phyloP scores from a whole-genome alignment of 2,113 vertebrate genomes.

The Spermophilus dauricus region DNA sequence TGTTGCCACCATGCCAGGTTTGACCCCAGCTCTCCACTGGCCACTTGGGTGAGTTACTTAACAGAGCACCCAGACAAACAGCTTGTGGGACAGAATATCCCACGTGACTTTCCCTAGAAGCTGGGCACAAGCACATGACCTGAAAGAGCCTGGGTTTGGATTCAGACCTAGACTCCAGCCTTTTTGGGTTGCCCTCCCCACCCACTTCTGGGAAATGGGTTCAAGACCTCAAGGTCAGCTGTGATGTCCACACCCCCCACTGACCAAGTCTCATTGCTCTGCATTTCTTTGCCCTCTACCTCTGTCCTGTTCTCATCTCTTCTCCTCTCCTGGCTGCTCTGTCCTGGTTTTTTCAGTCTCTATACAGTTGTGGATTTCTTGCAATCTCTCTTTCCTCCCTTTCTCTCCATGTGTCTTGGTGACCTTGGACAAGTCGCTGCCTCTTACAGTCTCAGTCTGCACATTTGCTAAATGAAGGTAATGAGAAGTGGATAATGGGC shows the following conservation, averaged over 20 bases:
- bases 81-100: neutral
- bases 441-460: neutral
- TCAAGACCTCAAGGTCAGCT: conserved; percentile 2
- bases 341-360: neutral
- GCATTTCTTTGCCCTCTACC: neutral
- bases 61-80: neutral
- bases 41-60: conserved; percentile 27
- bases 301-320: neutral
- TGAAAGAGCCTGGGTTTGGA: conserved; percentile 14
- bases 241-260: neutral
- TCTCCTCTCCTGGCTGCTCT: neutral
- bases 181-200: neutral
- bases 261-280: neutral
- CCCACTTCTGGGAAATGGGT: conserved; percentile 1
- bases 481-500: neutral
- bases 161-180: neutral
- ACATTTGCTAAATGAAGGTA: neutral
- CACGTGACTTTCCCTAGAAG: conserved; percentile 46
- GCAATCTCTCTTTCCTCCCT: neutral
- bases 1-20: conserved; percentile 10
- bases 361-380: neutral
- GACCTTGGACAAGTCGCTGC: conserved; percentile 21
- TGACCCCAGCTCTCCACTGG: conserved; percentile 54
- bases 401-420: neutral
- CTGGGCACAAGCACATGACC: neutral